A percentile compares a stretch with the other conserved stretches of the same genome.
Evolutionary conservation across 2,888 invertebrate species (phyloP).

Genomic region (Cephus spinipes): DNA sequence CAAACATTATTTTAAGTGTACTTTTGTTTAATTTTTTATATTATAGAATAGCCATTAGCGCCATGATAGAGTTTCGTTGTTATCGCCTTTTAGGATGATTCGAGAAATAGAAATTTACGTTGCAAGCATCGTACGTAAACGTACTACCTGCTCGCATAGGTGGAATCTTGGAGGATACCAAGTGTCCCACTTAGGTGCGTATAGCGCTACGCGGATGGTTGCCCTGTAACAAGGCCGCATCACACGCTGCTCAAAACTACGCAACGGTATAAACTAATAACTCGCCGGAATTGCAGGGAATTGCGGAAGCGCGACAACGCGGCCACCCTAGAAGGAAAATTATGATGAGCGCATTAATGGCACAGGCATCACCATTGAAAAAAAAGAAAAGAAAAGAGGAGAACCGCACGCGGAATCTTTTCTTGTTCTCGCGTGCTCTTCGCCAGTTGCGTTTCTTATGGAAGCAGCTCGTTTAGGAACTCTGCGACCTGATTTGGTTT

Average conservation of each 20-base stretch:
- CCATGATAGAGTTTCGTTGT: neutral
- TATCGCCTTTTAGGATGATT: slow-evolving; percentile 36
- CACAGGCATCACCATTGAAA: neutral
- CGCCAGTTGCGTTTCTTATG: neutral
- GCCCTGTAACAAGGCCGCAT: slow-evolving; percentile 45
- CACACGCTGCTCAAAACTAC: slow-evolving; percentile 44
- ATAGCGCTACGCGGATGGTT: slow-evolving; percentile 52
- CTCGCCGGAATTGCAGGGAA: neutral
- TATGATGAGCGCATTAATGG: neutral
- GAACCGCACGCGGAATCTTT: neutral
- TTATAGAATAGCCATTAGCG: neutral
- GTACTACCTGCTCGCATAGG: slow-evolving; percentile 34
- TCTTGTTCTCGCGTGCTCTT: neutral
- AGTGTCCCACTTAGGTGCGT: slow-evolving; percentile 58
- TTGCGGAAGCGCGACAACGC: neutral
- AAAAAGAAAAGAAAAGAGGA: neutral
- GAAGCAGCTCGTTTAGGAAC: neutral
- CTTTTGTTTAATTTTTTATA: neutral
- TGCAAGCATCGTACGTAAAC: slow-evolving; percentile 29
- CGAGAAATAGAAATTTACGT: slow-evolving; percentile 63
- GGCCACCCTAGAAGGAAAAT: neutral
- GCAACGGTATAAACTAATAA: slow-evolving; percentile 42
- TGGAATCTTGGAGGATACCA: slow-evolving; percentile 61
- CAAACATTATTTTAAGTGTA: neutral
- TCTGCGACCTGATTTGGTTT: neutral